Conservation (phyloP, 2,113 vertebrate species). For the Centropus unirufus region DNA sequence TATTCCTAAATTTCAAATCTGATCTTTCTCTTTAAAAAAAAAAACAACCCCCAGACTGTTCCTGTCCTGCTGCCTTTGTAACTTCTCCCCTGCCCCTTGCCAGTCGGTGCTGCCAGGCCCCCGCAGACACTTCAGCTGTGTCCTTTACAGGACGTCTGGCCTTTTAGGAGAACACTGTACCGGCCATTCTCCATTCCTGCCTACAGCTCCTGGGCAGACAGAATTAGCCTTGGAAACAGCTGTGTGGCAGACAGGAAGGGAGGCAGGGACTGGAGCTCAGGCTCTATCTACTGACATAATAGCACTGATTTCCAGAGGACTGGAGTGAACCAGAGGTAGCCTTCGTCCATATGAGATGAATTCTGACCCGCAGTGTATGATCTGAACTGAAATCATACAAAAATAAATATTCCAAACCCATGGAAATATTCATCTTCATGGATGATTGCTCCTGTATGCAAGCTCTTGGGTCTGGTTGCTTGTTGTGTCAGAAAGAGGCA, state of each 20-base stretch:
- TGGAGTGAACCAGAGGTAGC: background rate
- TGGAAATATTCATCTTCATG: background rate
- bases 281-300: background rate
- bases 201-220: background rate
- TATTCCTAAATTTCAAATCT: background rate
- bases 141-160: background rate
- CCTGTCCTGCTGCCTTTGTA: background rate
- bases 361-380: background rate
- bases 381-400: background rate
- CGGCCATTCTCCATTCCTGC: background rate
- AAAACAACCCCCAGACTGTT: rapidly evolving
- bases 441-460: constrained; percentile 24
- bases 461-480: background rate
- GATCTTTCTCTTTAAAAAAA: background rate
- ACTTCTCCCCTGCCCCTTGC: rapidly evolving
- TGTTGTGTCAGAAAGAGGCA: background rate
- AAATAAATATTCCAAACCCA: background rate
- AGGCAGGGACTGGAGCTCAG: background rate
- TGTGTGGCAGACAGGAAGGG: background rate
- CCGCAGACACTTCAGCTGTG: background rate
- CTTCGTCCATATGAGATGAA: background rate
- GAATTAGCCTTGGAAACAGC: constrained; percentile 19
- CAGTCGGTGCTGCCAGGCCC: background rate
- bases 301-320: background rate
- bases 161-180: background rate